Base-by-base conservation (phyloP, 1,140 invertebrate species). In the Agrypnia vestita region DNA sequence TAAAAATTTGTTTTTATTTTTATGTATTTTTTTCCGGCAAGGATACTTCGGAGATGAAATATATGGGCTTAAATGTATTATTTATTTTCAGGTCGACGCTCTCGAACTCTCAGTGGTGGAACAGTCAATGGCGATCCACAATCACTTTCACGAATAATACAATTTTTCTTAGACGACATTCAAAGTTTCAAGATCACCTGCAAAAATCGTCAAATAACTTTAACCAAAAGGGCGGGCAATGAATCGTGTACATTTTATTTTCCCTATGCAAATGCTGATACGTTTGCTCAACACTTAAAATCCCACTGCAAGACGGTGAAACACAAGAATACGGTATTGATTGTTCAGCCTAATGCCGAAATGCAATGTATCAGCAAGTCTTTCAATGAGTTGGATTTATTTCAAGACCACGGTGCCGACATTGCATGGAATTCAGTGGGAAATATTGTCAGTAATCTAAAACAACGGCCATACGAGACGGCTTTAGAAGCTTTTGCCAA, bases 401-500 rank as follows among this genome's bases (percentile, higher is more conserved):
- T 96, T 89, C 90, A 92, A 79, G 94, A 96, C 69, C 91, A 92
- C 80, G 88, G 91, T 3, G 88, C 91, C 8, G 89, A 93, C 0
- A 91, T 92, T 69, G 90, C 94, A 12, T 92, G 94, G 94, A 9
- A 83, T 75, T 61, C 76, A 11, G 64, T 83, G 0, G 69, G 82
- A 0, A 92, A 91, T 84, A 91, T 95, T 84, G 90, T 95, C 8
- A 91, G 91, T 35, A 94, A 94, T 86, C 90, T 95, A 44, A 93
- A 93, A 25, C 89, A 94, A 84, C 91, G 94, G 85, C 95, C 96
- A 0, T 95, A 95, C 86, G 94, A 94, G 86, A 94, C 95, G 1
- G 95, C 95, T 9, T 84, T 96, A 86, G 93, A 94, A 85, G 94
- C 95, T 8, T 96, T 97, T 88, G 94, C 95, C 25, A 96, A 96